phyloP scores from a whole-genome alignment of 2,797 vertebrate genomes.

The Aphelocoma californica region DNA sequence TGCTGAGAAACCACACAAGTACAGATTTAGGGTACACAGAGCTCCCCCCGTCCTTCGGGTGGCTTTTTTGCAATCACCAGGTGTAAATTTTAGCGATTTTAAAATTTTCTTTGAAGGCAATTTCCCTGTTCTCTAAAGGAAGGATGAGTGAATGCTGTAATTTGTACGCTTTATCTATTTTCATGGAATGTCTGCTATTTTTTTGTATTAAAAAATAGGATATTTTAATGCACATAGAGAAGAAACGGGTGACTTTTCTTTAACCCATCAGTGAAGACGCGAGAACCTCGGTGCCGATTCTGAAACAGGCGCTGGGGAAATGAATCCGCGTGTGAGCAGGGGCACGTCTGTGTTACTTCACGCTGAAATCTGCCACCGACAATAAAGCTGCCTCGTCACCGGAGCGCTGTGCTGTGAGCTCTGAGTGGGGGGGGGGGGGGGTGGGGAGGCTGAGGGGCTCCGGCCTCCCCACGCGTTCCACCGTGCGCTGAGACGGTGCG shows the following conservation, averaged over 20 bases:
- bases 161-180: background rate
- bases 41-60: rapidly evolving
- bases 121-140: background rate
- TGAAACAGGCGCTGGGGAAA: rapidly evolving
- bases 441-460: no score
- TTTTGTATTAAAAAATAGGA: background rate
- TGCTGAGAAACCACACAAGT: rapidly evolving
- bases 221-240: background rate
- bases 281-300: no score
- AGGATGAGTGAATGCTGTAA: background rate
- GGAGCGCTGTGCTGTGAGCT: background rate
- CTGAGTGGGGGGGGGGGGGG: background rate
- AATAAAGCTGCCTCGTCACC: background rate
- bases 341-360: no score
- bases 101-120: background rate
- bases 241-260: background rate
- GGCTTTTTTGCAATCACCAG: background rate
- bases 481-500: rapidly evolving
- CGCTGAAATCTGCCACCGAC: rapidly evolving
- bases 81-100: background rate
- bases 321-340: rapidly evolving
- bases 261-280: background rate
- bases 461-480: background rate
- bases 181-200: background rate
- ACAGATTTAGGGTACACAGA: rapidly evolving